Conservation (phyloP, 2,113 vertebrate genomes). For the Leiothrix lutea region DNA sequence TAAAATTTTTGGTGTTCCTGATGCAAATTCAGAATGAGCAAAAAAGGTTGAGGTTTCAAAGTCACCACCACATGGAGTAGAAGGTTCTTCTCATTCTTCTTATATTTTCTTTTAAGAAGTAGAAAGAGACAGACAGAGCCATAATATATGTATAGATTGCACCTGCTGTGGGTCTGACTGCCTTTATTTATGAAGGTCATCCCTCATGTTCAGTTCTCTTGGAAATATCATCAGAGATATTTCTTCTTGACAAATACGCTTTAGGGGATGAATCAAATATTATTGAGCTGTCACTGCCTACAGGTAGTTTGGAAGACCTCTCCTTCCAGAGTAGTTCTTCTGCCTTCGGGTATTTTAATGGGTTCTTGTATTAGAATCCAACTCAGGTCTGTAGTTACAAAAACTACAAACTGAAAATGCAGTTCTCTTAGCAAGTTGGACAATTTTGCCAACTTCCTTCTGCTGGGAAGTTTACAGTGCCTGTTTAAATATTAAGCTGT, state of each 20-base stretch:
- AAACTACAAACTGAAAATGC: background rate
- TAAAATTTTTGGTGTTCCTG: background rate
- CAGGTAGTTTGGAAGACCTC: background rate
- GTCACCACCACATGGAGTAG: background rate
- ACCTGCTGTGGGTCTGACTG: background rate
- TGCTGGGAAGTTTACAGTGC: background rate
- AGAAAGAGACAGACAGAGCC: background rate
- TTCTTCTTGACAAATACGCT: background rate
- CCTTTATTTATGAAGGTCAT: background rate
- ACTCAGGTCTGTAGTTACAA: background rate
- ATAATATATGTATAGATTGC: background rate
- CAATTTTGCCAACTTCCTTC: background rate
- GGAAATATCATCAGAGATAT: background rate
- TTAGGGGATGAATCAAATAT: background rate
- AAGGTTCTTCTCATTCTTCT: background rate
- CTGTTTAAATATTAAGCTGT: background rate
- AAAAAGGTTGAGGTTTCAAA: background rate
- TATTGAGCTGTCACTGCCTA: background rate
- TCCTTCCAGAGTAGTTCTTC: background rate
- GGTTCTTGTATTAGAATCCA: background rate
- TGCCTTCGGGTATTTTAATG: background rate
- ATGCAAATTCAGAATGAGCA: background rate
- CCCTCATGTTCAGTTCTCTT: background rate
- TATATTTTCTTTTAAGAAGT: background rate
- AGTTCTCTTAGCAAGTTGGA: background rate